Conservation (phyloP, 2,797 vertebrate species). For the Austrolebias charrua region DNA sequence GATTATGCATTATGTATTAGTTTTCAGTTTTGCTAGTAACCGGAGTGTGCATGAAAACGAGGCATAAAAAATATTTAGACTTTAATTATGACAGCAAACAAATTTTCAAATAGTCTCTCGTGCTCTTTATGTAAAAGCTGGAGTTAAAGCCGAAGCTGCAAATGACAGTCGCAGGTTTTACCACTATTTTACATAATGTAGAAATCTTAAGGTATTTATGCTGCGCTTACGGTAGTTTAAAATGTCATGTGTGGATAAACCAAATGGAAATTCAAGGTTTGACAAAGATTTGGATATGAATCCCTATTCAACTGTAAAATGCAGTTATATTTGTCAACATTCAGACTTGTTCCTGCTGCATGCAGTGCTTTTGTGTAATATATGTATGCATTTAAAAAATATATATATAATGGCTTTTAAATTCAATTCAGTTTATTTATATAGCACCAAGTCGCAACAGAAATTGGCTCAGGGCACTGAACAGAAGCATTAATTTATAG, state of each 20-base stretch:
- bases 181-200: not conserved
- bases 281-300: constrained; percentile 8
- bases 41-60: not conserved
- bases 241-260: constrained; percentile 17
- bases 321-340: not conserved
- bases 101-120: not conserved
- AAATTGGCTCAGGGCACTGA: too few relatives aligned
- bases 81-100: too few relatives aligned
- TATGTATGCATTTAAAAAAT: too few relatives aligned
- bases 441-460: too few relatives aligned
- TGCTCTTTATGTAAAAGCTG: not conserved
- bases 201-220: not conserved
- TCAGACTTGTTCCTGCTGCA: too few relatives aligned
- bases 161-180: not conserved
- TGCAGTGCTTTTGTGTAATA: too few relatives aligned
- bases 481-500: too few relatives aligned
- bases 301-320: constrained; percentile 9
- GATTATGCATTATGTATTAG: not conserved
- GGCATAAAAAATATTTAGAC: not conserved
- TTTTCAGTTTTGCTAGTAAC: not conserved
- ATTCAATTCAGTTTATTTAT: too few relatives aligned
- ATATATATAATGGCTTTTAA: too few relatives aligned
- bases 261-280: constrained; percentile 19
- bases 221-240: not conserved
- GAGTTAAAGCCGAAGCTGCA: not conserved